Conservation (phyloP, 2,888 invertebrate species). For the Papilio gigon region DNA sequence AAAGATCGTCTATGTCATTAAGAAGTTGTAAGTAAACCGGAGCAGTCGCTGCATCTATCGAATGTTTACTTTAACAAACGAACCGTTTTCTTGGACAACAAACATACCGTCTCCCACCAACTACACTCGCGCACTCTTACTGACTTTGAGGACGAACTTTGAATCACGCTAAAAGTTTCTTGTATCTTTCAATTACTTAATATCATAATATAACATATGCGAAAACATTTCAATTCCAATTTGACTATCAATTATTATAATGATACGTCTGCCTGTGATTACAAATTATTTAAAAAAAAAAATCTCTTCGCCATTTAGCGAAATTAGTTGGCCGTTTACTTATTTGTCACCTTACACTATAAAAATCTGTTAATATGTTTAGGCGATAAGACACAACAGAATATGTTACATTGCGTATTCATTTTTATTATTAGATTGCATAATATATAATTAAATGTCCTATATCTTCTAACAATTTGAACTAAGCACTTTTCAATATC, state of each 20-base stretch:
- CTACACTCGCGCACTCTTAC: constrained; percentile 21
- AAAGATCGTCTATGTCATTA: constrained; percentile 12
- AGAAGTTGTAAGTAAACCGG: constrained; percentile 21
- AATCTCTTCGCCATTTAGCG: too few relatives aligned
- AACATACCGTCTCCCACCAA: constrained; percentile 52
- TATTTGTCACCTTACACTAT: too few relatives aligned
- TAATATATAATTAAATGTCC: not conserved
- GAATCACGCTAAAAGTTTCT: not conserved
- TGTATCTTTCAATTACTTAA: not conserved
- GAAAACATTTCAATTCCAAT: too few relatives aligned
- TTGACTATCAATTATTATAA: too few relatives aligned
- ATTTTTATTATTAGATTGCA: not conserved
- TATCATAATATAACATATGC: too few relatives aligned
- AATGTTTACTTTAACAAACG: constrained; percentile 58
- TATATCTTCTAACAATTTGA: not conserved
- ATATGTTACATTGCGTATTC: too few relatives aligned
- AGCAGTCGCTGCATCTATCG: constrained; percentile 40
- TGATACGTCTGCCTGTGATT: too few relatives aligned
- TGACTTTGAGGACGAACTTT: constrained; percentile 12
- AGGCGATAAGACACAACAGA: too few relatives aligned
- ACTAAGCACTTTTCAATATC: not conserved
- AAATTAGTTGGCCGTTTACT: too few relatives aligned
- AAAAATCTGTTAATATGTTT: too few relatives aligned
- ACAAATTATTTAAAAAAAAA: too few relatives aligned
- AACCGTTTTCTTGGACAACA: constrained; percentile 53